phyloP scores from a whole-genome alignment of 1,140 invertebrate genomes.

The Leptopilina boulardi region DNA sequence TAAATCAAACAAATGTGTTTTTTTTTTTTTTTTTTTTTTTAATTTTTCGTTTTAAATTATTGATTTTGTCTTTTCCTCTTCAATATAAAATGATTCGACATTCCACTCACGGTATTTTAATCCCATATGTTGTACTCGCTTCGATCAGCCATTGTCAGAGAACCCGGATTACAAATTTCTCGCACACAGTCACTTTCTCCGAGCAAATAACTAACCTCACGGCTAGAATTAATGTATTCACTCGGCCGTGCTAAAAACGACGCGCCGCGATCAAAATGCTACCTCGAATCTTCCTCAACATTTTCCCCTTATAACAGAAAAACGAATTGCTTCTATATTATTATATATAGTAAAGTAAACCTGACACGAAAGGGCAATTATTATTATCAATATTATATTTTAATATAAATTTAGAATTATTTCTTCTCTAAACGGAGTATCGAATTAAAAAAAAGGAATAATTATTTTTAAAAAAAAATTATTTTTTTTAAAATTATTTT shows the following conservation, averaged over 20 bases:
- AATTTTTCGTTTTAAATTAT: background rate
- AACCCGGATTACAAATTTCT: constrained; percentile 33
- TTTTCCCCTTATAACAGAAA: background rate
- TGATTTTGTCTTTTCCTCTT: background rate
- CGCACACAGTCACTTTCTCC: constrained; percentile 33
- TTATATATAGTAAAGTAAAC: background rate
- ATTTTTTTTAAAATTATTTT: too few relatives aligned
- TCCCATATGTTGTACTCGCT: constrained; percentile 3
- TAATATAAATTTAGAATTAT: too few relatives aligned
- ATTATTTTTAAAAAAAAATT: too few relatives aligned
- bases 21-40: background rate
- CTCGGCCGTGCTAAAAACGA: constrained; percentile 8
- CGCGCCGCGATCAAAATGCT: constrained; percentile 2
- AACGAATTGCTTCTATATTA: background rate
- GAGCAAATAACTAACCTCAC: constrained; percentile 29
- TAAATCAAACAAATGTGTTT: background rate
- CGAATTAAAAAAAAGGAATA: too few relatives aligned
- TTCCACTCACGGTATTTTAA: constrained; percentile 14
- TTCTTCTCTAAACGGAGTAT: too few relatives aligned
- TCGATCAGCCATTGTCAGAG: constrained; percentile 33
- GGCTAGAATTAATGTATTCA: constrained; percentile 33
- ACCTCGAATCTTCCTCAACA: background rate
- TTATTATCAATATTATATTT: too few relatives aligned
- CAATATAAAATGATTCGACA: background rate
- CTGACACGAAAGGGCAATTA: background rate